Evolutionary conservation across 2,113 vertebrate species (phyloP), one percentile per base, ranked within the genome.

Genomic region (Crotalus horridus): DNA sequence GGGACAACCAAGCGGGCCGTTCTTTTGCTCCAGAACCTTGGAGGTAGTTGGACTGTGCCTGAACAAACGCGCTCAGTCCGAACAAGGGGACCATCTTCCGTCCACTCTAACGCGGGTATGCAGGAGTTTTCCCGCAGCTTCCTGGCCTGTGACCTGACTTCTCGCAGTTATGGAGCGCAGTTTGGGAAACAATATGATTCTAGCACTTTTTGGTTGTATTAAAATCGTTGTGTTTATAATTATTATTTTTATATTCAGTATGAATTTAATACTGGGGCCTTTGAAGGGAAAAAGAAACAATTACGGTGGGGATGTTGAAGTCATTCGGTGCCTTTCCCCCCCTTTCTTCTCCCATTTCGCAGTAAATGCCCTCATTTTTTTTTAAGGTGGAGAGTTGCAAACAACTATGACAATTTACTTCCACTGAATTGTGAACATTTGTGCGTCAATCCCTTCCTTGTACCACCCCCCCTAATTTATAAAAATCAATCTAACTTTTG

Each of bases 171-270:
- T 69, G 61, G 15, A 29, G 64, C 56, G 64, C 55, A 13, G 43
- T 26, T n/a, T 54, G 51, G 55, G 55, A 39, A 56, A 46, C 54
- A 21, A 26, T 0, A 15, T 95, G 93, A 94, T 97, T 96, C 97
- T 95, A 97, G 98, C 98, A 98, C 98, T 98, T 98, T 98, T 94
- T 96, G 94, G 96, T 97, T 97, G 97, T 98, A 97, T 96, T 96
- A 96, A 97, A 97, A 96, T 98, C 96, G 88, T 98, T 97, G 91
- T 96, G 95, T 88, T 92, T 39, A 53, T 92, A 39, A 69, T 90
- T n/a, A 91, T 95, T 97, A 97, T 98, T 98, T 98, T 98, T 98
- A 95, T 97, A 97, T 96, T 97, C 97, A 97, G 97, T 98, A 98
- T 98, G 97, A 98, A 98, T 97, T 97, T 96, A 95, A 94, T 92